Evolutionary conservation across 2,113 vertebrate genomes (phyloP), one percentile per base, ranked within the genome.

Genomic region (Oceanites oceanicus): DNA sequence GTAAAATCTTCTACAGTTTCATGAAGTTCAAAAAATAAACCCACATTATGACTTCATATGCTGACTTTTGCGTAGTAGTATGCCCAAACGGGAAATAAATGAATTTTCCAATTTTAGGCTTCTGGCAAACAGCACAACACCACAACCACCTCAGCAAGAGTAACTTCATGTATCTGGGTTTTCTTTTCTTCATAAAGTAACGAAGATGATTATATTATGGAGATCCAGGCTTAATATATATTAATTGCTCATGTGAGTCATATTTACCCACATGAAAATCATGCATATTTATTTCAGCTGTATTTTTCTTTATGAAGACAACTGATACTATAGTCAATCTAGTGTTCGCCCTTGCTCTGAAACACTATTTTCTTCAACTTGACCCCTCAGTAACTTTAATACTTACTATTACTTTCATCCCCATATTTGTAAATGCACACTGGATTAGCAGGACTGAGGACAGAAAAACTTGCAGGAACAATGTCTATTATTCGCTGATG

Each of bases 401-500:
- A 98, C 99, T 98, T 99, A 99, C 99, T 98, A 58, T 98, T 98
- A 78, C 93, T 99, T 97, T 99, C 99, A 22, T 99, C 99, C 47
- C 72, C 95, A 3, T 99, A 99, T 97, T 99, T 99, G 97, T 98
- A 99, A 67, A 98, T 88, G 93, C 99, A 99, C 55, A 98, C 92
- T 59, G 99, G 99, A 50, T 99, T 99, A 75, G 99, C 98, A 56
- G 99, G 99, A 96, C 99, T 99, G 47, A 99, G 98, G 18, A 98
- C 98, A 30, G 99, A 98, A 98, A 99, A 99, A 71, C 98, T 98
- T 59, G 99, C 96, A 78, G 99, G 99, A 96, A 99, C 99, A 74
- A 99, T 98, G 97, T 99, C 99, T 97, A 99, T 98, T 86, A 99
- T 99, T 78, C 99, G 97, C 96, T 99, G 99, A 96, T 99, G 99